Base-by-base conservation (phyloP, 2,888 invertebrate genomes). In the Hydraecia micacea region DNA sequence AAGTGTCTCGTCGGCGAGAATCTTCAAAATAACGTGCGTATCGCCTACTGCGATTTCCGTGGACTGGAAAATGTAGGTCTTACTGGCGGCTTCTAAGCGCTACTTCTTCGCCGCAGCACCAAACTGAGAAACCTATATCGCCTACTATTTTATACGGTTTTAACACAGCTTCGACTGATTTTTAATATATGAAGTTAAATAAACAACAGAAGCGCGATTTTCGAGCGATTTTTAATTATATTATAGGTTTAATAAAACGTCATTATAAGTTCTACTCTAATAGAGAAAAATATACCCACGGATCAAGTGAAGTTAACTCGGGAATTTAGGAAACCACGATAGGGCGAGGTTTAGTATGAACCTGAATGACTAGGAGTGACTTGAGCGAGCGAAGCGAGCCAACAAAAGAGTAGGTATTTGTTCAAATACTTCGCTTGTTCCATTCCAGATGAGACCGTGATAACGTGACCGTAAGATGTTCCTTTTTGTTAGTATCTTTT, bases 1-100 rank as follows among this genome's bases (percentile, higher is more conserved):
- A 9, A 25, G 13, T 28, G 25, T 62, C 25, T 62, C 18, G 13
- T 25, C 25, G 39, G 18, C n/a, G 36, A 60, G 42, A n/a, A 32
- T 55, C 72, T 25, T 39, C 72, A 72, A 72, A 25, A 39, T 25
- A 39, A 39, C 4, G 72, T 71, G 49, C 28, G 71, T 52, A 73
- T 5, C 32, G 46, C 5, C 49, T 13, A 28, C 13, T 68, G 21
- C 32, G 5, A 46, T 36, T 8, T n/a, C 15, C 25, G 4, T 11
- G 11, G 2, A 46, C 28, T 66, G 13, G 25, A 63, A 63, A 25
- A 15, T 42, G 8, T 15, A 8, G 13, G 8, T 62, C 21, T 13
- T 46, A 13, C 46, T 46, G 13, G 46, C 4, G 46, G 13, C 4
- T 46, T 46, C 9, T 28, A 42, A 65, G 42, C 18, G 2, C 67